These are phyloP conservation scores for Chesias legatella DNA, from an alignment of 2,888 invertebrate species.

Conservation along the genomic window DNA sequence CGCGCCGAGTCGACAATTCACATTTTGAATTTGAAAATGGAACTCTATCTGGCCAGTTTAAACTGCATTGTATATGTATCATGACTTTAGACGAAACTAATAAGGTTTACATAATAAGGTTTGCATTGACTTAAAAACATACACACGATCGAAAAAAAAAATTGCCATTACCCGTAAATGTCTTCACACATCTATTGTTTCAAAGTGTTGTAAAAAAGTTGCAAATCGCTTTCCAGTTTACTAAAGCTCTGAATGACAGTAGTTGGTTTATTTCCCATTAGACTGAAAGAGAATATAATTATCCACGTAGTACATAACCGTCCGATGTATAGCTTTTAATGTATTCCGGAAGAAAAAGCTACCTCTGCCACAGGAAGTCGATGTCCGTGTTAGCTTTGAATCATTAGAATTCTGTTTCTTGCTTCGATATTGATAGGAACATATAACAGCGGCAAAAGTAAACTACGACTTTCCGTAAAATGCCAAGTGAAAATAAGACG, in stretches of 20 bases:
- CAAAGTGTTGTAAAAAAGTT: no score
- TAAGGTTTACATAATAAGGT: no score
- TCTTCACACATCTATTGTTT: no score
- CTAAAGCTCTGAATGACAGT: slow-evolving; percentile 1
- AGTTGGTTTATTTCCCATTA: slow-evolving; percentile 1
- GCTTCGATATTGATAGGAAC: slow-evolving; percentile 4
- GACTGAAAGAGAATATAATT: slow-evolving; percentile 6
- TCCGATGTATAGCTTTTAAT: slow-evolving; percentile 4
- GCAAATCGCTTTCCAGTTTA: no score
- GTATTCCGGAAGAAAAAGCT: slow-evolving; percentile 14
- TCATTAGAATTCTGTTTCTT: slow-evolving; percentile 9
- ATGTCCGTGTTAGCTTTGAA: slow-evolving; percentile 10
- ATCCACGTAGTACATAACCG: slow-evolving; percentile 4
- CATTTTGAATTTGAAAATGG: slow-evolving; percentile 26
- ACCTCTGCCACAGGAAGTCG: slow-evolving; percentile 5
- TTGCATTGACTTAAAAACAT: no score
- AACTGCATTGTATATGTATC: no score
- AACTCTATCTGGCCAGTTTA: slow-evolving; percentile 16
- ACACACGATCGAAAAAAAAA: no score
- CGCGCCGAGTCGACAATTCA: slow-evolving; percentile 19
- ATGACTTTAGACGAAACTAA: no score
- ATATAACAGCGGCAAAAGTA: background rate
- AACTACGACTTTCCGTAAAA: slow-evolving; percentile 15
- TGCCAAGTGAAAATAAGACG: slow-evolving; percentile 14
- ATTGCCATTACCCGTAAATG: no score